Evolutionary conservation across 1,140 invertebrate species (phyloP), one percentile per base, ranked within the genome.

Genomic region (Pemphigus obesinymphae): DNA sequence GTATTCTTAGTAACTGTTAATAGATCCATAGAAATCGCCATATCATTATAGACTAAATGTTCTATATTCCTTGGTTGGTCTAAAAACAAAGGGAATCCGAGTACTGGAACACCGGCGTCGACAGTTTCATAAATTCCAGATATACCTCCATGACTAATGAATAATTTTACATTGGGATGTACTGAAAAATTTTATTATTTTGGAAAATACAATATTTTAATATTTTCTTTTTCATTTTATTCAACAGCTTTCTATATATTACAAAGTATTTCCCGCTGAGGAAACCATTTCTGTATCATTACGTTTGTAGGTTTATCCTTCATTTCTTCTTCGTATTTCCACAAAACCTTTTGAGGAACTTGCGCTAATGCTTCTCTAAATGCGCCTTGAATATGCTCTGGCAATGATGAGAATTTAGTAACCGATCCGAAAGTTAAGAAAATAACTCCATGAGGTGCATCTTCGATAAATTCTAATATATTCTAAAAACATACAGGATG

Each of bases 61-160:
- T 48, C 50, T 8, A 87, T 86, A 84, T 90, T 91, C n/a, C 86
- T 84, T 31, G 83, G 84, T 83, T 92, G 91, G 85, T 92, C 91
- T n/a, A 87, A 88, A 58, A 90, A 89, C n/a, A 93, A 87, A 48
- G 93, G 92, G n/a, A n/a, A n/a, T n/a, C n/a, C n/a, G n/a, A n/a
- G n/a, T n/a, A n/a, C n/a, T n/a, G n/a, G n/a, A n/a, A 91, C 89
- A 85, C 90, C 90, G 83, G 91, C 90, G 86, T 91, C 92, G 11
- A 93, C 86, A 6, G 92, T 89, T 87, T 94, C 93, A 81, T 91
- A 90, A 13, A 91, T 88, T 78, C 92, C 92, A 15, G 92, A 87
- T 29, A 91, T 85, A 29, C 93, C 93, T 17, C 91, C 92, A 83
- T 93, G 92, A 1, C 92, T 91, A 43, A 94, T 90, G 82, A 94